Conservation (phyloP, 2,797 vertebrate genomes). For the Cossypha heuglini region DNA sequence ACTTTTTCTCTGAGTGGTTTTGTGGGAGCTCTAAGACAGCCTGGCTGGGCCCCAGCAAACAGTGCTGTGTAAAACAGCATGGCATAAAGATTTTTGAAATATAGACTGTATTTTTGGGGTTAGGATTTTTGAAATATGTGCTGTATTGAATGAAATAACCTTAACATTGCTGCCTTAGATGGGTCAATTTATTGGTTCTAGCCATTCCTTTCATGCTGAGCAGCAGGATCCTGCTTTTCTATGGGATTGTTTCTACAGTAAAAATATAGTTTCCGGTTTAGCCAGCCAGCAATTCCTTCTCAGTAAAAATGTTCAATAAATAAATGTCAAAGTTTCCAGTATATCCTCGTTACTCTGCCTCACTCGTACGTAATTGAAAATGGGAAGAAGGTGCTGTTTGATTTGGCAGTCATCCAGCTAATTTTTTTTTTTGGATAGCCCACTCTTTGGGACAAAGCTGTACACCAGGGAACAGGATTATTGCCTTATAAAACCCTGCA, state of each 20-base stretch:
- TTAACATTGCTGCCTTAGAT: not conserved
- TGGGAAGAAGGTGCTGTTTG: constrained; percentile 54
- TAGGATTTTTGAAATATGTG: not conserved
- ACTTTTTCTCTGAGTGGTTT: not conserved
- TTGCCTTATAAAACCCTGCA: constrained; percentile 42
- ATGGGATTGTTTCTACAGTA: constrained; percentile 2
- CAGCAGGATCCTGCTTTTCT: constrained; percentile 31
- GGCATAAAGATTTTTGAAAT: not conserved
- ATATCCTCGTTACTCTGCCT: constrained; percentile 34
- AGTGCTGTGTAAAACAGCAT: not conserved
- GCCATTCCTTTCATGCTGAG: constrained; percentile 24
- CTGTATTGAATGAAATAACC: not conserved
- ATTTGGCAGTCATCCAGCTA: constrained; percentile 44
- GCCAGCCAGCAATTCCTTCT: constrained; percentile 45
- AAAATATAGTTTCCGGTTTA: constrained; percentile 41
- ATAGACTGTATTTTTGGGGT: accelerated
- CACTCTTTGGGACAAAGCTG: constrained; percentile 23
- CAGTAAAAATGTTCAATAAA: constrained; percentile 62
- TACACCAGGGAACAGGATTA: constrained; percentile 31
- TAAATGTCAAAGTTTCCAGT: constrained; percentile 66
- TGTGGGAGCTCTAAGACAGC: not conserved
- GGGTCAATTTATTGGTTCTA: constrained; percentile 9
- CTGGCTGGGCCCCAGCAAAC: not conserved
- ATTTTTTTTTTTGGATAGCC: not conserved
- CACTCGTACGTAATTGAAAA: constrained; percentile 43